Percentiles rank a stretch among this genome's conserved stretches.
Conservation (phyloP, 2,888 invertebrate genomes). For the Formica aserva region DNA sequence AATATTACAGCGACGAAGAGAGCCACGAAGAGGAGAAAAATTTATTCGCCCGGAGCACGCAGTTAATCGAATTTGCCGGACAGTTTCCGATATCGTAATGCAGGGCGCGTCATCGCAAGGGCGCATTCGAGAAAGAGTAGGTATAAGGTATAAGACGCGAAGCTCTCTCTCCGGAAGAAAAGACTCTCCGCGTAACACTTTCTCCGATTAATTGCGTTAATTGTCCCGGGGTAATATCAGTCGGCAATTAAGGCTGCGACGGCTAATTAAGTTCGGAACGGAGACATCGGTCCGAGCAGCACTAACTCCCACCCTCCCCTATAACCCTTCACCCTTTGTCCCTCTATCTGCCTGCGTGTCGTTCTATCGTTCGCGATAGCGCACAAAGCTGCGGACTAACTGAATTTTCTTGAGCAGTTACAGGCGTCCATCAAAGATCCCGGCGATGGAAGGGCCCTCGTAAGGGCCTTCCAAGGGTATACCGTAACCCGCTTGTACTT, state of each 20-base stretch:
- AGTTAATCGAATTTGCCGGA: constrained; percentile 39
- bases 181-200: constrained; percentile 70
- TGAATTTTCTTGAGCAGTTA: constrained; percentile 85
- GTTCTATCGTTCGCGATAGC: constrained; percentile 74
- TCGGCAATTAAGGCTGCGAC: constrained; percentile 80
- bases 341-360: constrained; percentile 43
- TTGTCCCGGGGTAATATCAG: constrained; percentile 80
- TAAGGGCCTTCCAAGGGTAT: constrained; percentile 68
- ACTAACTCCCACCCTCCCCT: constrained; percentile 70
- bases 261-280: constrained; percentile 75
- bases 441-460: constrained; percentile 59
- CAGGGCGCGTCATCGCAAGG: constrained; percentile 1
- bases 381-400: constrained; percentile 85
- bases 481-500: constrained; percentile 73
- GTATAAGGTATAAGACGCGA: background rate
- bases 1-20: constrained; percentile 26
- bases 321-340: constrained; percentile 58
- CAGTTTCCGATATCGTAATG: constrained; percentile 28
- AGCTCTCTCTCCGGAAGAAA: constrained; percentile 65
- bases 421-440: constrained; percentile 85
- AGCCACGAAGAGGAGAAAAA: constrained; percentile 18
- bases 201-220: constrained; percentile 80
- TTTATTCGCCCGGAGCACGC: constrained; percentile 5
- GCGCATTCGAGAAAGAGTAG: constrained; percentile 22
- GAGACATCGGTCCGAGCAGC: constrained; percentile 78